Conservation (phyloP, 2,888 invertebrate species). For the Napeogenes inachia region DNA sequence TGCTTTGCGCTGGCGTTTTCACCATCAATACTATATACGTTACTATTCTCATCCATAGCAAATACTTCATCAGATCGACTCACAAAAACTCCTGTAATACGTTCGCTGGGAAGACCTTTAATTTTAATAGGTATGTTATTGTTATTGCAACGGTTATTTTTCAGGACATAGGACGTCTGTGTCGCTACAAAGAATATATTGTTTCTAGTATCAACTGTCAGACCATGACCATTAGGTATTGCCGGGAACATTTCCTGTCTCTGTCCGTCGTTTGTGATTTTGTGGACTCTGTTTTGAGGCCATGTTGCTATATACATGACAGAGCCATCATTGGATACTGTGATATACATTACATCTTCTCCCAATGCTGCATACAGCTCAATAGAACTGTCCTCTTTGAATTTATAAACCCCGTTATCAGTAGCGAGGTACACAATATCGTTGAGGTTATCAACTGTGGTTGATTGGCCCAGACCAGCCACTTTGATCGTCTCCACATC, state of each 20-base stretch:
- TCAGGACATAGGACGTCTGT: conserved; percentile 61
- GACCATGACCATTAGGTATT: conserved; percentile 65
- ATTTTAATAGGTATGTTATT: conserved; percentile 59
- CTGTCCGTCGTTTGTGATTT: conserved; percentile 56
- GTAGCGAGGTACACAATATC: conserved; percentile 67
- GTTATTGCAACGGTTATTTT: conserved; percentile 35
- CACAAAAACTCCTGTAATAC: conserved; percentile 62
- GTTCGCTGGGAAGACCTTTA: conserved; percentile 57
- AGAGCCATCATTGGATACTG: conserved; percentile 53
- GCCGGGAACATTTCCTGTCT: conserved; percentile 52
- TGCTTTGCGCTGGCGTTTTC: conserved; percentile 52
- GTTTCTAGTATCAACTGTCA: conserved; percentile 60
- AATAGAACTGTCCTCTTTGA: conserved; percentile 55
- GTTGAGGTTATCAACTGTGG: conserved; percentile 67
- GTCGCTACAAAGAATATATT: conserved; percentile 66
- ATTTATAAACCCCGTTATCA: conserved; percentile 70
- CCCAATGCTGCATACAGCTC: conserved; percentile 58
- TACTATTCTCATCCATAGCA: conserved; percentile 67
- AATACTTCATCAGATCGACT: conserved; percentile 60
- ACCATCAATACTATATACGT: conserved; percentile 53
- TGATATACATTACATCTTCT: conserved; percentile 69
- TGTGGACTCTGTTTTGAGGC: conserved; percentile 67
- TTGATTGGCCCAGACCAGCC: conserved; percentile 63
- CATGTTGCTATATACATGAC: conserved; percentile 66
- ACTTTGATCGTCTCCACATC: conserved; percentile 59